These are phyloP conservation scores for Parazoanthus swiftii DNA, from an alignment of 92 coral and sea anemone species.

Conservation along the genomic window DNA sequence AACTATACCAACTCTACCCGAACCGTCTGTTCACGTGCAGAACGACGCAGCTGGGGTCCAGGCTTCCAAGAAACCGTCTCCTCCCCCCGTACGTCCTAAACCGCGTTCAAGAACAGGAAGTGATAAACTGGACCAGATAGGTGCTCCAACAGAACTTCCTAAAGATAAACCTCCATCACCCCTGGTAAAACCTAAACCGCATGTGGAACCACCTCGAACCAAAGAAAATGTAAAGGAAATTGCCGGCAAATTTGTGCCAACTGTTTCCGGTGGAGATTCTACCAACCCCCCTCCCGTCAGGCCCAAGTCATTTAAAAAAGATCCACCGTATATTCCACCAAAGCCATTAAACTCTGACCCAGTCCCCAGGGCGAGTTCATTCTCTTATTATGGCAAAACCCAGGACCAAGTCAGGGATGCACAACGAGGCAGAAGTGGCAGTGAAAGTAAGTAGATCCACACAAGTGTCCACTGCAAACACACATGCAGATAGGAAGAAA, in stretches of 20 bases:
- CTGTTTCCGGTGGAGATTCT: neutral
- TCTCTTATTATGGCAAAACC: neutral
- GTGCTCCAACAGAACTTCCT: neutral
- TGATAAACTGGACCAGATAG: conserved; percentile 31
- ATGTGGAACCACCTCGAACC: neutral
- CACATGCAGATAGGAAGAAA: neutral
- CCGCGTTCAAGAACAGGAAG: conserved; percentile 43
- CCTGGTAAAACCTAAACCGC: conserved; percentile 26
- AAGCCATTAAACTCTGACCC: conserved; percentile 58
- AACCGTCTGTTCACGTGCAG: conserved; percentile 16
- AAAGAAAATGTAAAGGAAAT: conserved; percentile 6
- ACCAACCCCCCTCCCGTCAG: conserved; percentile 75
- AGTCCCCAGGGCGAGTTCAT: conserved; percentile 22
- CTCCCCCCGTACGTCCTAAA: conserved; percentile 37
- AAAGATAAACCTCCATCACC: conserved; percentile 22
- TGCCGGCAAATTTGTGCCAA: neutral
- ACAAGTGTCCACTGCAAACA: neutral
- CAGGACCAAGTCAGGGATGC: conserved; percentile 2
- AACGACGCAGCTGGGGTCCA: neutral
- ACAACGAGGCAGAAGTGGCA: conserved; percentile 19
- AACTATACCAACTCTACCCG: neutral
- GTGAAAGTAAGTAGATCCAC: conserved; percentile 34
- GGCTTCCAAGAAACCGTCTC: conserved; percentile 24
- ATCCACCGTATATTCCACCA: conserved; percentile 72
- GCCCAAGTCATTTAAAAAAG: conserved; percentile 82